Conservation (phyloP, 2,113 vertebrate genomes). For the Tragelaphus imberbis region DNA sequence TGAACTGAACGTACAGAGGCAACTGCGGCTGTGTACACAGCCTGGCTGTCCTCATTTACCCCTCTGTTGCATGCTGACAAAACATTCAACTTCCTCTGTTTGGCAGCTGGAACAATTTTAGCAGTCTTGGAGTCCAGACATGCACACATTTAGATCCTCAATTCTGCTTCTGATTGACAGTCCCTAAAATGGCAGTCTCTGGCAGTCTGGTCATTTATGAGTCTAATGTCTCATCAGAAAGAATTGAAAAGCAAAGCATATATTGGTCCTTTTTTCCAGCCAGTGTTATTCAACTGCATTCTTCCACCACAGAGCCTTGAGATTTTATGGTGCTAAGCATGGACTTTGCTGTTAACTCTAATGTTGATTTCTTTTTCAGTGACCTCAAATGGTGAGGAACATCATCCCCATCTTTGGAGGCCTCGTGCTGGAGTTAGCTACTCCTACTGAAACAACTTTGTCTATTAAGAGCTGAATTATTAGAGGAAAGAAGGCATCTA, state of each 20-base stretch:
- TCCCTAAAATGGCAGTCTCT: slow-evolving; percentile 37
- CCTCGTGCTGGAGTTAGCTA: not conserved
- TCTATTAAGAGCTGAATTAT: not conserved
- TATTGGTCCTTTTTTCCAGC: not conserved
- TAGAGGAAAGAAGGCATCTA: not conserved
- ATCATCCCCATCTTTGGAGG: not conserved
- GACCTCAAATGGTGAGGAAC: not conserved
- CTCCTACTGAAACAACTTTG: not conserved
- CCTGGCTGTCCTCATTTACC: slow-evolving; percentile 49
- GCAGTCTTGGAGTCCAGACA: slow-evolving; percentile 43
- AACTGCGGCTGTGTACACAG: not conserved
- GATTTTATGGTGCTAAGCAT: not conserved
- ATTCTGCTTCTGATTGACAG: not conserved
- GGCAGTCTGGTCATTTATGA: not conserved
- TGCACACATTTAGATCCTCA: slow-evolving; percentile 40
- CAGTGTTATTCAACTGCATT: not conserved
- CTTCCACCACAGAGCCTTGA: not conserved
- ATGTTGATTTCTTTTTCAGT: not conserved
- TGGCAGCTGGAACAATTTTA: slow-evolving; percentile 50
- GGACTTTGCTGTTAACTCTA: not conserved
- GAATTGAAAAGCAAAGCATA: not conserved
- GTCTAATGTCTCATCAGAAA: slow-evolving; percentile 6
- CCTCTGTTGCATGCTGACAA: not conserved
- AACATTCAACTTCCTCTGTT: slow-evolving; percentile 17
- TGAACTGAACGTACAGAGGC: not conserved